Conservation (phyloP, 2,113 vertebrate species). For the Seriola dumerili region DNA sequence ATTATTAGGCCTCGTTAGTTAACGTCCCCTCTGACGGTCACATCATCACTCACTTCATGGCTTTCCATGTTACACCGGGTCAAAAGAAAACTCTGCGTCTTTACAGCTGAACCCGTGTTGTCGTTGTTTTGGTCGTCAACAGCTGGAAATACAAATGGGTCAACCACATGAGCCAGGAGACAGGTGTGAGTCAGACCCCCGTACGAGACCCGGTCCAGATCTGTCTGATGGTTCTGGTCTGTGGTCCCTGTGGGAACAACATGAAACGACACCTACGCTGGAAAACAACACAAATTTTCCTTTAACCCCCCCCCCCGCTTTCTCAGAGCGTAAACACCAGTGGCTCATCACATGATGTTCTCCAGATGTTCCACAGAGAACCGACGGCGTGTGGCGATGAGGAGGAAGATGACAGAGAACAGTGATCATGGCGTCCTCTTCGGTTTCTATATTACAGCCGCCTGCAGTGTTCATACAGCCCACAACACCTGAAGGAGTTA, state of each 20-base stretch:
- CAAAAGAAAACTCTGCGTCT: constrained; percentile 13
- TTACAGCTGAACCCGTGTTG: neutral
- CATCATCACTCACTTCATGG: constrained; percentile 30
- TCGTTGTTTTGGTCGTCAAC: constrained; percentile 25
- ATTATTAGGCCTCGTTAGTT: neutral
- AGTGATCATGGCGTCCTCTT: constrained; percentile 58
- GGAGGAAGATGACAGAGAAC: constrained; percentile 31
- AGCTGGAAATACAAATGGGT: neutral
- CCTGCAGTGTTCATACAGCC: constrained; percentile 45
- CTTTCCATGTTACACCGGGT: constrained; percentile 34
- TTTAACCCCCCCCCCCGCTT: neutral
- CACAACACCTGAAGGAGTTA: constrained; percentile 41
- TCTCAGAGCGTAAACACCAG: neutral
- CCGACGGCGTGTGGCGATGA: neutral
- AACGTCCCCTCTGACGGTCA: neutral
- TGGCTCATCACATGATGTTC: neutral
- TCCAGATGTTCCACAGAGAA: neutral
- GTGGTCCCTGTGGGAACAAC: neutral
- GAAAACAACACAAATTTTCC: constrained; percentile 20
- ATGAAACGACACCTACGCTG: constrained; percentile 1
- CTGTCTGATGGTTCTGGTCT: neutral
- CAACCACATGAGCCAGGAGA: neutral
- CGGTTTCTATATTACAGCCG: constrained; percentile 38
- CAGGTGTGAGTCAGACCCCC: neutral
- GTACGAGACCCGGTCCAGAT: neutral